Conservation (phyloP, 2,888 invertebrate genomes). For the Itoplectis maculator region DNA sequence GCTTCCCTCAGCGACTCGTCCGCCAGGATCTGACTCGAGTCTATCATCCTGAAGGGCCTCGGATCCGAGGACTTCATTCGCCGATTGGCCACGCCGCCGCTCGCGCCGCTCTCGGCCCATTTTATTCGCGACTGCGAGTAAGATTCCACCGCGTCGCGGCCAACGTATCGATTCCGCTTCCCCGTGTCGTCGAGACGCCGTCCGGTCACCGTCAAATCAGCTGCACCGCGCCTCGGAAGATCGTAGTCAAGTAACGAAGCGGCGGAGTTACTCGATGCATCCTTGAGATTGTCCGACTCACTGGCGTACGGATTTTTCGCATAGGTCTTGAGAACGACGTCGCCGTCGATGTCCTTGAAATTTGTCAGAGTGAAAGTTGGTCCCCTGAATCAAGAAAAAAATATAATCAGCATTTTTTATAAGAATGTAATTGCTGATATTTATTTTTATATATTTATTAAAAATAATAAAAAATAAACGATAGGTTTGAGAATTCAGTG, state of each 20-base stretch:
- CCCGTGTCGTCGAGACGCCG: constrained; percentile 39
- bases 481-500: too few species aligned
- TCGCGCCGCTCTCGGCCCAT: constrained; percentile 51
- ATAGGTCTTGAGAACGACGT: constrained; percentile 44
- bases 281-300: not conserved
- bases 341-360: constrained; percentile 56
- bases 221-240: constrained; percentile 16
- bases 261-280: constrained; percentile 39
- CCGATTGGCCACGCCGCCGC: constrained; percentile 26
- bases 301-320: constrained; percentile 46
- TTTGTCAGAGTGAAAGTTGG: constrained; percentile 29
- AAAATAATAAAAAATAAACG: too few species aligned
- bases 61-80: constrained; percentile 61
- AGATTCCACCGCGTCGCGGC: constrained; percentile 27
- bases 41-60: constrained; percentile 64
- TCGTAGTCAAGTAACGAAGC: constrained; percentile 28
- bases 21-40: constrained; percentile 49
- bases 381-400: constrained; percentile 30
- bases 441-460: too few species aligned
- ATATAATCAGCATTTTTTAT: not conserved
- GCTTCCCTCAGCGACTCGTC: constrained; percentile 47
- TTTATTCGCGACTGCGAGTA: constrained; percentile 52
- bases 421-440: too few species aligned
- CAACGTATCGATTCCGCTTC: constrained; percentile 53
- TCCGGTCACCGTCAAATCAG: constrained; percentile 36